These are phyloP conservation scores for Hyperoodon ampullatus DNA, from an alignment of 2,113 vertebrate species.

Conservation along the genomic window DNA sequence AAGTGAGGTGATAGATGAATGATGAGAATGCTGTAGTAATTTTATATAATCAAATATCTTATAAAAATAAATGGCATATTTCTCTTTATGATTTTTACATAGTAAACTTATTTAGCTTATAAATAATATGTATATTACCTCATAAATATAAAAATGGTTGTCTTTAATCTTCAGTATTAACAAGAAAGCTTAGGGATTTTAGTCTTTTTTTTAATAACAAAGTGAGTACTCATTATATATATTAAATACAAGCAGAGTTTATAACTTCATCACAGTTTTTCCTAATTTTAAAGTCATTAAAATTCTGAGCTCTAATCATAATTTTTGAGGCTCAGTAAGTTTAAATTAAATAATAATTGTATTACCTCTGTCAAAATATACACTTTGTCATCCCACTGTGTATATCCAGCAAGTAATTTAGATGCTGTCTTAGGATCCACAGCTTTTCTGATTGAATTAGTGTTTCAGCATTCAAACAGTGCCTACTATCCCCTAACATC, in stretches of 20 bases:
- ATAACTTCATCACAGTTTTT: slow-evolving; percentile 26
- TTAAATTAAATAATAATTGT: slow-evolving; percentile 43
- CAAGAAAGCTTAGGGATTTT: slow-evolving; percentile 4
- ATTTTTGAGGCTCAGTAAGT: neutral
- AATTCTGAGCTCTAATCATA: slow-evolving; percentile 37
- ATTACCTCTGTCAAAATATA: slow-evolving; percentile 47
- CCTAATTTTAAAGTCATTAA: slow-evolving; percentile 31
- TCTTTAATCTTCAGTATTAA: slow-evolving; percentile 46
- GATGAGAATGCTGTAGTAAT: slow-evolving; percentile 81
- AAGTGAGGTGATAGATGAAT: slow-evolving; percentile 81
- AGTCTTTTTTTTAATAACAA: slow-evolving; percentile 37
- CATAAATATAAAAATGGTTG: slow-evolving; percentile 24
- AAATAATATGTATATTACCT: slow-evolving; percentile 37
- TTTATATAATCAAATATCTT: slow-evolving; percentile 63
- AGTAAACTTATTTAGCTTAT: slow-evolving; percentile 34
- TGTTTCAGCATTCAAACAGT: neutral
- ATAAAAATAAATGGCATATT: slow-evolving; percentile 35
- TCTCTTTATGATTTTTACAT: slow-evolving; percentile 35
- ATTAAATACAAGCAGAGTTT: slow-evolving; percentile 23
- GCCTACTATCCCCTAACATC: neutral
- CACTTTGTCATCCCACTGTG: neutral
- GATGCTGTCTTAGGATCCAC: neutral
- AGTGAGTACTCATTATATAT: neutral
- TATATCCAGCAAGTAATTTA: neutral
- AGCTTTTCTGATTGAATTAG: slow-evolving; percentile 13